Evolutionary conservation across 2,797 vertebrate species (phyloP), one percentile per base, ranked within the genome.

Genomic region (Pantherophis alleghaniensis): DNA sequence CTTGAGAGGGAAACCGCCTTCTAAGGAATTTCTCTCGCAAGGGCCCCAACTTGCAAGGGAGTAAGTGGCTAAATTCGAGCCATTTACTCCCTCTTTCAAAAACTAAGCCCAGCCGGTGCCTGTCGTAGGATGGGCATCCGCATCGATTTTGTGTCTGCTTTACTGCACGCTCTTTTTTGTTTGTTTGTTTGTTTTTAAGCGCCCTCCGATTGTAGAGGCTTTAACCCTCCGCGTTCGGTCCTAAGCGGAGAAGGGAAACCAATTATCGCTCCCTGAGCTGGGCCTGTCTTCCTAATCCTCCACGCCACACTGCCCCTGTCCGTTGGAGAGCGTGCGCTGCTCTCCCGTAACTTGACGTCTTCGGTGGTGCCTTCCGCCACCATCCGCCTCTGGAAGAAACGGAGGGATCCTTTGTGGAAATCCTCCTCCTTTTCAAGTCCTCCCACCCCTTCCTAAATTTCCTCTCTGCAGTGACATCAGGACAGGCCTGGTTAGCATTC

Each of bases 401-500:
- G 42, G 42, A 42, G 42, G 42, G 42, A 42, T 42, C 42, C 42
- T 42, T 42, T 42, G 42, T 42, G 42, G 42, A 42, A 96, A 95
- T 95, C 94, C 96, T 96, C 93, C 95, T 96, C 96, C n/a, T 3
- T 26, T 13, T 9, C 10, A 16, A 55, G 26, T 66, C 61, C 66
- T 47, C 28, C 66, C n/a, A 69, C 22, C n/a, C 24, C 6, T 55
- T 28, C 16, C 55, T 13, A 7, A 22, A 28, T n/a, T 57, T n/a
- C 53, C 16, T 74, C 93, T 24, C 95, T 96, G 95, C 57, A 0
- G 94, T 89, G 92, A 92, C 92, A 94, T 12, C 88, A 37, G 89
- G 94, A 95, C 0, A 10, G 7, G 47, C 12, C 88, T 95, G 95
- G 94, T 95, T 92, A 95, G 88, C 95, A 93, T 96, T 95, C 94